These are phyloP conservation scores for Thunnus thynnus DNA, from an alignment of 2,113 vertebrate genomes.

Conservation along the genomic window DNA sequence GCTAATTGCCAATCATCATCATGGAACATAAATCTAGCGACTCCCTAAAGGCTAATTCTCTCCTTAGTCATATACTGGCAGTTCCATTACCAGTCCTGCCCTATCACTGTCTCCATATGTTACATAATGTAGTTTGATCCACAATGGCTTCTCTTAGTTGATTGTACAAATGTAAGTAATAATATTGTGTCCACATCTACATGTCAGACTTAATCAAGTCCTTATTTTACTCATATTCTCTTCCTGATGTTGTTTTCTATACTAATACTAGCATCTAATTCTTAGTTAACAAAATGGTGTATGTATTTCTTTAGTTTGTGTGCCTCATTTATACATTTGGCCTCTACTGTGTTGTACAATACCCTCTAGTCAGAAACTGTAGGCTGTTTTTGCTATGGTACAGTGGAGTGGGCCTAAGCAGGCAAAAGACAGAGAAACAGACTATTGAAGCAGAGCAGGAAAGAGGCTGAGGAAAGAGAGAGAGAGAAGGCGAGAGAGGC, in stretches of 20 bases:
- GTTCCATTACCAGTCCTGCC: neutral
- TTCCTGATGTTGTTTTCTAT: too few relatives aligned
- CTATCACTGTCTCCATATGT: neutral
- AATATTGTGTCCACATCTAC: too few relatives aligned
- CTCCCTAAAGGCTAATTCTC: conserved; percentile 18
- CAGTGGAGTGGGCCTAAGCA: conserved; percentile 47
- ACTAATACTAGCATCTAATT: too few relatives aligned
- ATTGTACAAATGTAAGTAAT: neutral
- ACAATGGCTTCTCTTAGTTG: neutral
- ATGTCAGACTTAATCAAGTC: too few relatives aligned
- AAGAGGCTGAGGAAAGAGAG: conserved; percentile 34
- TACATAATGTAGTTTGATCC: neutral
- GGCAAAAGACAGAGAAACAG: conserved; percentile 28
- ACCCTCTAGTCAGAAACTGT: conserved; percentile 27
- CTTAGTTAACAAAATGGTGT: neutral
- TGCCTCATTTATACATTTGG: conserved; percentile 1
- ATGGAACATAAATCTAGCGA: conserved; percentile 30
- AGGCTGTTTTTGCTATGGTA: conserved; percentile 38
- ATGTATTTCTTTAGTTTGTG: conserved; percentile 7
- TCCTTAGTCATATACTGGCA: conserved; percentile 3
- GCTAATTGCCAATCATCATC: conserved; percentile 41
- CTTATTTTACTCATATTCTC: too few relatives aligned
- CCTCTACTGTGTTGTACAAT: conserved; percentile 5
- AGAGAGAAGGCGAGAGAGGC: conserved; percentile 21
- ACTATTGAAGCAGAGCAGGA: conserved; percentile 16